Conservation (phyloP, 2,888 invertebrate species). For the Neoascia interrupta region DNA sequence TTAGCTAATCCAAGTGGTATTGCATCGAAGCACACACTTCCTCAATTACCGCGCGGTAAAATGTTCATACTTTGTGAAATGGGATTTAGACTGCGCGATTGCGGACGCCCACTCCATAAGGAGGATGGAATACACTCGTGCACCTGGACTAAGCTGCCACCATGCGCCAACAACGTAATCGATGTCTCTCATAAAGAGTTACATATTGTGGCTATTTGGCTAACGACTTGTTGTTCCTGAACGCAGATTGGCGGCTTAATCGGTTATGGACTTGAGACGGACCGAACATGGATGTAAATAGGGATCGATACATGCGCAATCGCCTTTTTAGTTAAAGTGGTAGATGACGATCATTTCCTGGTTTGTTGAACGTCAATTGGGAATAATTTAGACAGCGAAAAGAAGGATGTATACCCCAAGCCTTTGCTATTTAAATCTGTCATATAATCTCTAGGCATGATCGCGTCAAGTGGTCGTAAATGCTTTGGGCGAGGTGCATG, state of each 20-base stretch:
- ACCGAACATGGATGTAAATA: conserved; percentile 34
- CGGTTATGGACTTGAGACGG: conserved; percentile 27
- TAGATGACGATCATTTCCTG: conserved; percentile 46
- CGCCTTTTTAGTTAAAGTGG: conserved; percentile 11
- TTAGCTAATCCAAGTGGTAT: conserved; percentile 69
- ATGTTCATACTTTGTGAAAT: conserved; percentile 43
- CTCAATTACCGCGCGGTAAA: conserved; percentile 61
- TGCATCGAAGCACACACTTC: conserved; percentile 68
- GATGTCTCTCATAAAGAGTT: conserved; percentile 69
- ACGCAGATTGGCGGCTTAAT: conserved; percentile 37
- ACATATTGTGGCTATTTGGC: conserved; percentile 61
- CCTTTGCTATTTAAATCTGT: too few species aligned
- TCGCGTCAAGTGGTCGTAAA: conserved; percentile 23
- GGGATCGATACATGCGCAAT: conserved; percentile 38
- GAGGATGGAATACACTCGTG: conserved; percentile 57
- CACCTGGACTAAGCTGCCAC: conserved; percentile 46
- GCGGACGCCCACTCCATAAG: conserved; percentile 51
- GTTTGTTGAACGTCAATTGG: conserved; percentile 56
- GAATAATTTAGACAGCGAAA: conserved; percentile 47
- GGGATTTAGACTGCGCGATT: conserved; percentile 34
- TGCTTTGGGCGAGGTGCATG: too few species aligned
- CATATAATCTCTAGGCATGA: too few species aligned
- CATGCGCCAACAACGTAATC: conserved; percentile 28
- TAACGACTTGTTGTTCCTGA: conserved; percentile 60
- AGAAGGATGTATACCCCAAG: too few species aligned